phyloP scores from a whole-genome alignment of 1,140 invertebrate species.

The Drosophila ananassae region DNA sequence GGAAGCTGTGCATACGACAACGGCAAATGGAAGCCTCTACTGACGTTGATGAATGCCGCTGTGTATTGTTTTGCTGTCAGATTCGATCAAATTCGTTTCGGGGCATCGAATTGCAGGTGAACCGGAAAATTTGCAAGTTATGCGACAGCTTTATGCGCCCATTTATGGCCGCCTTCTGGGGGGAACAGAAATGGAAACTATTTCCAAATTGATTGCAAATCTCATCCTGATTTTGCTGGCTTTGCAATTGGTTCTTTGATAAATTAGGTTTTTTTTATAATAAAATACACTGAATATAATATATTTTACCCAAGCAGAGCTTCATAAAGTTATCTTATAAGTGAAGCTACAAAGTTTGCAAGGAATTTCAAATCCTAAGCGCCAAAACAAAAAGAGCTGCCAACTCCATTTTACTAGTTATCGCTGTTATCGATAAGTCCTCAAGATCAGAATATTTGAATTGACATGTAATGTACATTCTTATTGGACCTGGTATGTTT shows the following conservation, averaged over 20 bases:
- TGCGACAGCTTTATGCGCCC: conserved; percentile 62
- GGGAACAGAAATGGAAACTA: conserved; percentile 20
- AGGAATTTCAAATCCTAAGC: conserved; percentile 14
- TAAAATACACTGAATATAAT: not conserved
- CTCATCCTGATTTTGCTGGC: not conserved
- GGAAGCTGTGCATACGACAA: conserved; percentile 69
- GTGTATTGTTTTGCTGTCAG: conserved; percentile 79
- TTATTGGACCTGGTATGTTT: too few relatives aligned
- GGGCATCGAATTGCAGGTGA: conserved; percentile 67
- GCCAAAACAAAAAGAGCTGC: not conserved
- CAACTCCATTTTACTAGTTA: conserved; percentile 20
- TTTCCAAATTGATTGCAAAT: conserved; percentile 47
- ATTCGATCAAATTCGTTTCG: conserved; percentile 66
- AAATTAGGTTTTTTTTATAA: not conserved
- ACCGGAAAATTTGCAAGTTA: conserved; percentile 79
- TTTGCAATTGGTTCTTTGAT: not conserved
- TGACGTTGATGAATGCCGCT: conserved; percentile 78
- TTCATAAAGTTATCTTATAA: not conserved
- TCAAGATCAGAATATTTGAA: not conserved
- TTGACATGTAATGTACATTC: too few relatives aligned
- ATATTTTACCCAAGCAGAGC: not conserved
- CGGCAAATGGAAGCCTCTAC: conserved; percentile 41
- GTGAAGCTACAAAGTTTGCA: too few relatives aligned
- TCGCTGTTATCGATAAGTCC: conserved; percentile 27
- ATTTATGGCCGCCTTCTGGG: conserved; percentile 13